Base-by-base conservation (phyloP, 2,888 invertebrate genomes). In the Caradrina clavipalpis region DNA sequence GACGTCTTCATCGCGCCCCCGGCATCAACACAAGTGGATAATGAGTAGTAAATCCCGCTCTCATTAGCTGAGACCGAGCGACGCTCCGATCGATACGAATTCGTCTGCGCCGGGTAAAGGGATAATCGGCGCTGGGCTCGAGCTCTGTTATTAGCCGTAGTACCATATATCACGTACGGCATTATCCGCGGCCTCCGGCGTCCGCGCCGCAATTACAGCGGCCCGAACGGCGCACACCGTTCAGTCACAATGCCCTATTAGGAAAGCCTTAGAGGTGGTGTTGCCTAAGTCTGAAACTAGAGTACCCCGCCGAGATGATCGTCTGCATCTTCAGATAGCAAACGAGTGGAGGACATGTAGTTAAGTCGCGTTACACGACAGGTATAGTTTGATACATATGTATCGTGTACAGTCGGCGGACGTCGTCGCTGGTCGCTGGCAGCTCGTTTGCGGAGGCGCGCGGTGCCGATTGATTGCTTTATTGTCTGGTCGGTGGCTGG, bases 101-200 rank as follows among this genome's bases (percentile, higher is more conserved):
- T 92, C 94, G 93, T 93, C 93, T 93, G 93, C 90, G 90, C 89
- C 88, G 85, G 88, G 93, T 92, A 94, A 94, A 94, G 93, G 94
- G 94, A 95, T 95, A 95, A 96, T 95, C 95, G 94, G 88, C 89
- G 90, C 91, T 86, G 90, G 88, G 88, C 87, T 87, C 90, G 83
- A 87, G 88, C 91, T 92, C 92, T 94, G 94, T 94, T 95, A 95
- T 95, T 95, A 96, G 93, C 91, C 90, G 91, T 91, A 92, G 94
- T 93, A 93, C 93, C 95, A 95, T 96, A 96, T 95, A 96, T 95
- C 95, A 95, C 95, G 93, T 89, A 90, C 91, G 89, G 93, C 88
- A 93, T 92, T 93, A 93, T 87, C 89, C 88, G 89, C 89, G 90
- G 94, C 94, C 95, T 86, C 92, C 91, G 94, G 94, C 94, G 93